Evolutionary conservation across 2,113 vertebrate species (phyloP).

Genomic region (Narcine bancroftii): DNA sequence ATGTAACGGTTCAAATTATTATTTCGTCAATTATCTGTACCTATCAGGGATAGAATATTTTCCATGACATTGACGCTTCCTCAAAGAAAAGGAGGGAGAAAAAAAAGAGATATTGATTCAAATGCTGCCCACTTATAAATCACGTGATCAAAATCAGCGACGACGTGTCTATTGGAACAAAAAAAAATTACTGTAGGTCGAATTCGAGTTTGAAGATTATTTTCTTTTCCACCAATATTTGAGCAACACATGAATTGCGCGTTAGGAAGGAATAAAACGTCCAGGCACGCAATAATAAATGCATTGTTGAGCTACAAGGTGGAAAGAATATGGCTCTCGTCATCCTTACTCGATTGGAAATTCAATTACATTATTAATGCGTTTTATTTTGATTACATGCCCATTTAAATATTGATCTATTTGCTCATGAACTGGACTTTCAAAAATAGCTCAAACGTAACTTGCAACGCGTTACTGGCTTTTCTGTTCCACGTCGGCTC

Average conservation of each 20-base stretch:
- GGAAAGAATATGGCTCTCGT: background rate
- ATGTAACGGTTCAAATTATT: background rate
- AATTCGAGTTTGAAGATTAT: conserved; percentile 23
- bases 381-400: background rate
- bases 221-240: background rate
- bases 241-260: background rate
- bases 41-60: background rate
- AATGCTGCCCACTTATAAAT: conserved; percentile 12
- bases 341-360: conserved; percentile 5
- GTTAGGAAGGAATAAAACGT: background rate
- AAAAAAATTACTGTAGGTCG: background rate
- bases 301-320: background rate
- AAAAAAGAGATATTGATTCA: conserved; percentile 14
- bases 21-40: conserved; percentile 5
- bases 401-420: background rate
- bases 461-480: background rate
- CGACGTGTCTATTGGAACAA: conserved; percentile 7
- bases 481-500: background rate
- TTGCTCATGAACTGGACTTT: background rate
- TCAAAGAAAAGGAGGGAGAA: background rate
- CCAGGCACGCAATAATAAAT: conserved; percentile 2
- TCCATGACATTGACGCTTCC: conserved; percentile 15
- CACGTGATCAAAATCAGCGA: conserved; percentile 25
- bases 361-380: conserved; percentile 19
- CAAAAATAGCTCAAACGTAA: background rate